phyloP scores from a whole-genome alignment of 2,797 vertebrate genomes.

The Clarias platycephalus region DNA sequence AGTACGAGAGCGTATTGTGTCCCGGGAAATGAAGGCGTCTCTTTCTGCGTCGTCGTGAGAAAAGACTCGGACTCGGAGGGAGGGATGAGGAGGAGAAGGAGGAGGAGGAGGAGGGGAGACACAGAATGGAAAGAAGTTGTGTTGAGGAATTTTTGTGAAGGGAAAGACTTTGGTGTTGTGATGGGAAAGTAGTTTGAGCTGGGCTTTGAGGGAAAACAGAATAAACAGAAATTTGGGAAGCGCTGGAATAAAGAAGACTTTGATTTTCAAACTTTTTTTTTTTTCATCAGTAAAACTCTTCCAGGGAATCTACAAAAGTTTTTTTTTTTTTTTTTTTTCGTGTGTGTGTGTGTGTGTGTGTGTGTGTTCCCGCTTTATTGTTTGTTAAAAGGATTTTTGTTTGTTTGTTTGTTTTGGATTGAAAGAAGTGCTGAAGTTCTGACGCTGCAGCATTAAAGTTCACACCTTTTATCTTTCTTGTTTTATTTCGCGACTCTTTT shows the following conservation, averaged over 20 bases:
- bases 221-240: background rate
- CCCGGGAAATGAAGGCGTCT: slow-evolving; percentile 62
- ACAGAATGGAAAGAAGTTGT: slow-evolving; percentile 67
- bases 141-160: slow-evolving; percentile 75
- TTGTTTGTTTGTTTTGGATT: background rate
- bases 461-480: background rate
- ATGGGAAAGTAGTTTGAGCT: slow-evolving; percentile 48
- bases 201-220: slow-evolving; percentile 30
- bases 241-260: background rate
- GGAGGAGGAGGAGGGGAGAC: slow-evolving; percentile 35
- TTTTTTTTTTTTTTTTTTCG: background rate
- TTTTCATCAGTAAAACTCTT: background rate
- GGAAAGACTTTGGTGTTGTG: slow-evolving; percentile 49
- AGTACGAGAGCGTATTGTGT: slow-evolving; percentile 63
- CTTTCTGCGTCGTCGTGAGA: slow-evolving; percentile 53
- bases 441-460: background rate
- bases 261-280: background rate
- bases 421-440: background rate
- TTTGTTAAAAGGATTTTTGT: background rate
- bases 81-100: slow-evolving; percentile 41
- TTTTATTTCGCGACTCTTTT: background rate
- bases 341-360: no score
- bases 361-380: background rate
- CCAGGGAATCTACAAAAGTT: background rate
- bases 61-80: slow-evolving; percentile 30